A percentile compares a stretch with the other conserved stretches of the same genome.
Conservation (phyloP, 2,113 vertebrate genomes). For the Prochilodus magdalenae region DNA sequence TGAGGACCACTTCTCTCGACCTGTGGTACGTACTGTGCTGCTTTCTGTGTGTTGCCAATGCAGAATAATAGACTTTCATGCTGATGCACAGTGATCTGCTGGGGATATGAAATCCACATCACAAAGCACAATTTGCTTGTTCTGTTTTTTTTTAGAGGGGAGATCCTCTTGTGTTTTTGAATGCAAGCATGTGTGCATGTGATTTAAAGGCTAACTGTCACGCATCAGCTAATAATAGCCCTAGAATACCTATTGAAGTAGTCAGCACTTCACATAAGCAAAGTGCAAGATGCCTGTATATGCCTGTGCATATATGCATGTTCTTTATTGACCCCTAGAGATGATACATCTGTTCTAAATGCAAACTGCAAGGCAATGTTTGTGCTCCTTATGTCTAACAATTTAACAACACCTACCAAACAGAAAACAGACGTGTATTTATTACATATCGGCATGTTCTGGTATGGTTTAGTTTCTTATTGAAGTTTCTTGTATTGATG, state of each 20-base stretch:
- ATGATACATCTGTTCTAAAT: not conserved
- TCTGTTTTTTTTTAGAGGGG: slow-evolving; percentile 1
- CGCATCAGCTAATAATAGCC: not conserved
- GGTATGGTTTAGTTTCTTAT: not conserved
- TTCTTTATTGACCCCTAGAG: not conserved
- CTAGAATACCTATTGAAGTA: not conserved
- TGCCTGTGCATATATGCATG: not conserved
- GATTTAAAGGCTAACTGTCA: not conserved
- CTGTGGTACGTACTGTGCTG: slow-evolving; percentile 77
- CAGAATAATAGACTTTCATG: not conserved
- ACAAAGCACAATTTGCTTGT: too few species aligned
- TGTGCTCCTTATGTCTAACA: not conserved
- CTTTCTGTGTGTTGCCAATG: not conserved
- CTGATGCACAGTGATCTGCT: not conserved
- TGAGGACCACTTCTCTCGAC: slow-evolving; percentile 94
- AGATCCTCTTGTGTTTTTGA: not conserved
- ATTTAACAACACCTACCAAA: too few species aligned
- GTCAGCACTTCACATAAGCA: not conserved
- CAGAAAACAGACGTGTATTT: not conserved
- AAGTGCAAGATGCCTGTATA: not conserved
- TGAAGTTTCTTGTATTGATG: not conserved
- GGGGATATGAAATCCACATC: not conserved
- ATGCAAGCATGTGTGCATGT: not conserved
- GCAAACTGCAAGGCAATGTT: not conserved
- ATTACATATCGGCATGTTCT: not conserved